Conservation (phyloP, 2,113 vertebrate genomes). For the Diadophis punctatus region DNA sequence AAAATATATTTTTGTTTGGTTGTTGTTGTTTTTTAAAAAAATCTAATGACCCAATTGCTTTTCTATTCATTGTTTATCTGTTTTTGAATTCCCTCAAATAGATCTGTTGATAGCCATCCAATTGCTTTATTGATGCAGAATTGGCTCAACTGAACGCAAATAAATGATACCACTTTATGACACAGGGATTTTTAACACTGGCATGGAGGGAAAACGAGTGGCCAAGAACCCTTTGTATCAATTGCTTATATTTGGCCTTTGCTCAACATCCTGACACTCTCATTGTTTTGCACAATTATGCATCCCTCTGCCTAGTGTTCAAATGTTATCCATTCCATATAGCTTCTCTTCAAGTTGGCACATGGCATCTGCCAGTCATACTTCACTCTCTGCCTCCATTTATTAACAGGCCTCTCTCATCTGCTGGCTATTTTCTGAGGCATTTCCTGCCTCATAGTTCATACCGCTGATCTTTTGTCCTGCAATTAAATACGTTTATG, state of each 20-base stretch:
- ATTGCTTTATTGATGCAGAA: conserved; percentile 76
- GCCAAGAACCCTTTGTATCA: conserved; percentile 18
- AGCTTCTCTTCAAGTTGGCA: conserved; percentile 9
- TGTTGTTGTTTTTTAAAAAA: conserved; percentile 55
- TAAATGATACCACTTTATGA: conserved; percentile 74
- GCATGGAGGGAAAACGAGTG: conserved; percentile 62
- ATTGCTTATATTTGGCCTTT: conserved; percentile 24
- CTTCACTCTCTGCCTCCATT: background rate
- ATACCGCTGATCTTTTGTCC: background rate
- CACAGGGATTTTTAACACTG: conserved; percentile 69
- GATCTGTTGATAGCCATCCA: conserved; percentile 69
- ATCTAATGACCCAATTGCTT: conserved; percentile 73
- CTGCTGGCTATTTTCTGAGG: background rate
- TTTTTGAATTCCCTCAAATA: conserved; percentile 75
- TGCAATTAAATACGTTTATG: background rate
- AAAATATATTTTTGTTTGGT: conserved; percentile 58
- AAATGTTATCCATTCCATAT: conserved; percentile 18
- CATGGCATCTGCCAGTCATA: background rate
- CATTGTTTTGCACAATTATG: background rate
- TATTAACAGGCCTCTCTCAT: background rate
- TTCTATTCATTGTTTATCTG: conserved; percentile 75
- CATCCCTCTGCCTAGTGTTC: background rate
- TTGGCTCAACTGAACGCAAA: conserved; percentile 70
- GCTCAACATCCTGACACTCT: conserved; percentile 38
- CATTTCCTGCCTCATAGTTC: background rate